Conservation (phyloP, 2,797 vertebrate species). For the Hirundo rustica region DNA sequence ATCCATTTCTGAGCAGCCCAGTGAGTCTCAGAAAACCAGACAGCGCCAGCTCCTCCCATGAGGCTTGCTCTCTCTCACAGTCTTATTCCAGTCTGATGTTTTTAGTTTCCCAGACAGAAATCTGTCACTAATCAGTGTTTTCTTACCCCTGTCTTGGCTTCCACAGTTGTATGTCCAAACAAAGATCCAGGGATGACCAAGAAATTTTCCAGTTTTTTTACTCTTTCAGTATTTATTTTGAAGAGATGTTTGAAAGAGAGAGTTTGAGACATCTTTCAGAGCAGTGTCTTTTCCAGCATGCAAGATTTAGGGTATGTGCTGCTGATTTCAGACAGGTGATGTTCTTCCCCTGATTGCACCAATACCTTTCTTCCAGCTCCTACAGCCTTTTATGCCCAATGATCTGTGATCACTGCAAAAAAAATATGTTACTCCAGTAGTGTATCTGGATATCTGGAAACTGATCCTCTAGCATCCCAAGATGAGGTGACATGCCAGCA, state of each 20-base stretch:
- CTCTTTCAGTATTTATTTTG: not conserved
- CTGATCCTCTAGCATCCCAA: not conserved
- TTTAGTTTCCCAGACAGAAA: not conserved
- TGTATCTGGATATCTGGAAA: not conserved
- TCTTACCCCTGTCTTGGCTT: not conserved
- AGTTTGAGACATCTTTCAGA: not conserved
- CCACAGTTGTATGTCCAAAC: not conserved
- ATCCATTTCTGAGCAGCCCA: not conserved
- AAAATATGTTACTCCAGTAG: not conserved
- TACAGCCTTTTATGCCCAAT: not conserved
- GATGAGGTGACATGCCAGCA: not conserved
- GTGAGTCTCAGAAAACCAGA: not conserved
- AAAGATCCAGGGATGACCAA: not conserved
- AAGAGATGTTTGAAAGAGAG: not conserved
- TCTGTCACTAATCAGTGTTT: not conserved
- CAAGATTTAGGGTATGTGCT: rapidly evolving
- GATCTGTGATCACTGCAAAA: not conserved
- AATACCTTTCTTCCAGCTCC: not conserved
- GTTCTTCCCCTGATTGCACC: not conserved
- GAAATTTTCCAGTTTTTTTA: not conserved
- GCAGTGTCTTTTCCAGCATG: not conserved
- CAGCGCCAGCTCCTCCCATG: not conserved
- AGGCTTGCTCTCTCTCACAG: not conserved
- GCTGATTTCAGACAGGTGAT: not conserved
- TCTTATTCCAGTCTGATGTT: not conserved